Evolutionary conservation across 2,797 vertebrate genomes (phyloP).

Genomic region (Menidia menidia): DNA sequence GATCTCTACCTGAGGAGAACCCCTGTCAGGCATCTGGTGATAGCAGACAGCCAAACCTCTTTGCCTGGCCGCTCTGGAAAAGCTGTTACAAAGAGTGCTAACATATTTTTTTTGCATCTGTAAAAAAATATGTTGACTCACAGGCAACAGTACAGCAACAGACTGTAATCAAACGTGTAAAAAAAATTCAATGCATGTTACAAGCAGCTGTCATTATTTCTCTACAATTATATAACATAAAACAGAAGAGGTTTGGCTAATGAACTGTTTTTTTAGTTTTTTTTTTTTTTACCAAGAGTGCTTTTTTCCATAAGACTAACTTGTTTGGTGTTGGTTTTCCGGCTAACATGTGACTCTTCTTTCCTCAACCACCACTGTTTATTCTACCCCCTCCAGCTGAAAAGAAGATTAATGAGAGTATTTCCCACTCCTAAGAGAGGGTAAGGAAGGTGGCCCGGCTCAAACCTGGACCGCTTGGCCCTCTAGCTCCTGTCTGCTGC

Average conservation of each 20-base stretch:
- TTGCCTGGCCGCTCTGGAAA: slow-evolving; percentile 45
- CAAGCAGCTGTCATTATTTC: slow-evolving; percentile 39
- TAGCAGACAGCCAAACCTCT: slow-evolving; percentile 80
- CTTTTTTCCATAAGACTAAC: slow-evolving; percentile 71
- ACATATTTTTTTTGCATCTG: slow-evolving; percentile 45
- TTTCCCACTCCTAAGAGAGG: slow-evolving; percentile 80
- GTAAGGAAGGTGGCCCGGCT: slow-evolving; percentile 82
- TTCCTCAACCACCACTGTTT: slow-evolving; percentile 74
- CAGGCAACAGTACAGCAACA: slow-evolving; percentile 16
- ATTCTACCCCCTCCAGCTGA: slow-evolving; percentile 79
- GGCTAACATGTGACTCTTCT: slow-evolving; percentile 78
- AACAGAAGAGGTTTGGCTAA: slow-evolving; percentile 77
- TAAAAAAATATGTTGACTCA: slow-evolving; percentile 54
- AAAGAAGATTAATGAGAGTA: slow-evolving; percentile 85
- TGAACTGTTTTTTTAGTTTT: slow-evolving; percentile 35
- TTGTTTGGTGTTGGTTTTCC: slow-evolving; percentile 76
- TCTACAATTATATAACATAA: slow-evolving; percentile 15
- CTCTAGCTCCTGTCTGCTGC: slow-evolving; percentile 74
- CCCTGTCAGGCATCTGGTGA: slow-evolving; percentile 60
- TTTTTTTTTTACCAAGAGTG: slow-evolving; percentile 45
- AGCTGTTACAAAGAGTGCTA: slow-evolving; percentile 21
- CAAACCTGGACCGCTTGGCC: slow-evolving; percentile 68
- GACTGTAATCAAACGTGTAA: slow-evolving; percentile 8
- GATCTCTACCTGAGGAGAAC: slow-evolving; percentile 42
- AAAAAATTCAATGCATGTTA: slow-evolving; percentile 60